Evolutionary conservation across 2,888 invertebrate genomes (phyloP).

Genomic region (Pasiphila rectangulata): DNA sequence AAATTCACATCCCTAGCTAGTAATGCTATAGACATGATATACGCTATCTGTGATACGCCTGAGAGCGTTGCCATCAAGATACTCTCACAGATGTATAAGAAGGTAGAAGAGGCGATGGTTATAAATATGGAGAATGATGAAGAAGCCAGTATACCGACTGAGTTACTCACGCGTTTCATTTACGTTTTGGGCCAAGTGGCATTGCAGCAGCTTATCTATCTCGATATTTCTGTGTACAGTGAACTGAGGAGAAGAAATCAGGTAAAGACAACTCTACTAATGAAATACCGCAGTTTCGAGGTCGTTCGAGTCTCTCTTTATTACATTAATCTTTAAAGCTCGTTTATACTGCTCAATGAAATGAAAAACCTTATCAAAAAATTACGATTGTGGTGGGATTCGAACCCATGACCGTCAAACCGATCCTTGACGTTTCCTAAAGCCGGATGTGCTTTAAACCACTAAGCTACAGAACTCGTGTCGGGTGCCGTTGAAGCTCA

Average conservation of each 20-base stretch:
- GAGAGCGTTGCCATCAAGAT: slow-evolving; percentile 76
- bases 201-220: slow-evolving; percentile 87
- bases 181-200: slow-evolving; percentile 89
- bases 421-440: no score
- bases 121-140: slow-evolving; percentile 56
- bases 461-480: no score
- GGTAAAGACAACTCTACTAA: slow-evolving; percentile 41
- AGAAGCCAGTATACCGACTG: slow-evolving; percentile 55
- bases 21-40: slow-evolving; percentile 76
- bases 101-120: slow-evolving; percentile 63
- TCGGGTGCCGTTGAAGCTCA: no score
- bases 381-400: no score
- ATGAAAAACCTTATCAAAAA: no score
- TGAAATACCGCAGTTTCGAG: no score
- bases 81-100: slow-evolving; percentile 69
- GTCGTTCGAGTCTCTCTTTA: no score
- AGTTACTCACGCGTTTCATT: slow-evolving; percentile 76
- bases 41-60: slow-evolving; percentile 80
- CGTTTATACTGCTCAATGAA: no score
- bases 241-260: slow-evolving; percentile 83
- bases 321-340: no score
- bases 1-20: slow-evolving; percentile 77
- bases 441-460: no score
- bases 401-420: no score
- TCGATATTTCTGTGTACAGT: slow-evolving; percentile 91